Evolutionary conservation across 2,888 invertebrate species (phyloP).

Genomic region (Calameuta filiformis): DNA sequence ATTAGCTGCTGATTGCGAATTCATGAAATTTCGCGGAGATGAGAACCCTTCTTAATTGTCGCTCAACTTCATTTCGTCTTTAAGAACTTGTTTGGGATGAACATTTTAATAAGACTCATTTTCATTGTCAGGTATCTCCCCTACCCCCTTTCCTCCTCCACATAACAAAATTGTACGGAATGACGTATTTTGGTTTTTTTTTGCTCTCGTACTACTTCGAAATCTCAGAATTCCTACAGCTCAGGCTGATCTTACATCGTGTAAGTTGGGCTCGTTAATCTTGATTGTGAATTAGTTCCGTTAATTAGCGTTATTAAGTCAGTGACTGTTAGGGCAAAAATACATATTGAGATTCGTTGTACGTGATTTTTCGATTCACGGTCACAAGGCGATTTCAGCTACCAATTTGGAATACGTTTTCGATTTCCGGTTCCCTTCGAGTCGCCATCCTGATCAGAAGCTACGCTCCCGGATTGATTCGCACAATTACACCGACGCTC

Average conservation of each 20-base stretch:
- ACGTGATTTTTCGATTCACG: no score
- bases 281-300: neutral
- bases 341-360: neutral
- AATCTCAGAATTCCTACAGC: neutral
- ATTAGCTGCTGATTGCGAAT: neutral
- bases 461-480: no score
- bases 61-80: neutral
- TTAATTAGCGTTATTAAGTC: neutral
- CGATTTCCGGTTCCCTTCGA: no score
- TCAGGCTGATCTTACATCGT: neutral
- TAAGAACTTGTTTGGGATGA: neutral
- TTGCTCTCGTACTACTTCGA: neutral
- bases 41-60: neutral
- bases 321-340: neutral
- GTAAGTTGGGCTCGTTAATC: neutral
- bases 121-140: neutral
- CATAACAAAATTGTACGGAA: neutral
- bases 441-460: no score
- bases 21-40: neutral
- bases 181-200: neutral
- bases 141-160: neutral
- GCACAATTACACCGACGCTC: no score
- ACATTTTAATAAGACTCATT: neutral
- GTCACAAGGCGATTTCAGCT: no score
- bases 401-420: no score